Base-by-base conservation (phyloP, 2,888 invertebrate species). In the Rhynchonema sp. region DNA sequence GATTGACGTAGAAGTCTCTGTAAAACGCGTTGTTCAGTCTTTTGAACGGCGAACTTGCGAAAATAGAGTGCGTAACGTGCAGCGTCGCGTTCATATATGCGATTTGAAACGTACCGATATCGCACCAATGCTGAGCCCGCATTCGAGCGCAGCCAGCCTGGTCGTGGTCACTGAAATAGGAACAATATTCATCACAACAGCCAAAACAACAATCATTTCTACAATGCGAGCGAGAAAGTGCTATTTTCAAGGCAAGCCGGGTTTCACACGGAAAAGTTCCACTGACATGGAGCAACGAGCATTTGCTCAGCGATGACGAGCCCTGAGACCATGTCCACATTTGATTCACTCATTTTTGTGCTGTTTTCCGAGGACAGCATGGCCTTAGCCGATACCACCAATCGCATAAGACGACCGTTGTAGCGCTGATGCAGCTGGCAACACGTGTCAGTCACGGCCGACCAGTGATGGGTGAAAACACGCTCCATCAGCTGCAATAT, bases 271-370 rank as follows among this genome's bases (percentile, higher is more conserved):
- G n/a, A n/a, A n/a, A n/a, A 38, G 38, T 17, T 38, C 38, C 38
- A 38, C 38, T 38, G 17, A 17, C 38, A 38, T 17, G 9, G 9
- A 38, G 76, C 76, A 67, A 74, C 69, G 22, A 77, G 64, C 23
- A 72, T 70, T 30, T 74, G 73, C 66, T 76, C 73, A 52, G 84
- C 84, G 57, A 87, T 79, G 61, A 83, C 82, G 63, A 87, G 76
- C 57, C 85, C 83, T 27, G 86, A 84, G 46, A 86, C 75, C 62
- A 74, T 72, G 65, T 74, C 75, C 55, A 73, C 65, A 57, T 67
- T 64, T 57, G 67, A 65, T 63, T 73, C 74, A 63, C 70, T 72
- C 67, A 72, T 73, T 57, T 68, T 70, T 66, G 68, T 74, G 64
- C 72, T 74, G 46, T 52, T n/a, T 20, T 9, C 52, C 25, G n/a